Evolutionary conservation across 2,888 invertebrate genomes (phyloP), one percentile per base, ranked within the genome.

Genomic region (Rhagonycha lutea): DNA sequence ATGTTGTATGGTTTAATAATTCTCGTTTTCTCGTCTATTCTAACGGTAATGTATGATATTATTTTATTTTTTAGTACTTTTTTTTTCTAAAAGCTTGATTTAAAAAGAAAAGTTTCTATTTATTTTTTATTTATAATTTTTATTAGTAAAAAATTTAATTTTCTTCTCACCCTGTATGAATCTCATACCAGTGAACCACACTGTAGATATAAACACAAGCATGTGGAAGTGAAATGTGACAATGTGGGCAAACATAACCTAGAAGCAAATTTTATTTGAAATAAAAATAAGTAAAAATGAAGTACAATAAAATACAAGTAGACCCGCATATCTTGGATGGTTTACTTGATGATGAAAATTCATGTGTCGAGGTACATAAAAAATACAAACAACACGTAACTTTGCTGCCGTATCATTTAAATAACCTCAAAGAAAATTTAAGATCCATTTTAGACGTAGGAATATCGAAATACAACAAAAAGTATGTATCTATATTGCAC

Each of bases 331-430:
- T 92, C 80, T 85, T 93, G 72, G 86, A 87, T 74, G 89, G 89
- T 79, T 86, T 93, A 79, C 84, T 90, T 4, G 88, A 88, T 80
- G 90, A 91, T 77, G 89, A 90, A 80, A 90, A 91, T 79, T 90
- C 92, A 0, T 91, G 91, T 84, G 90, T 93, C 32, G 83, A 88
- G 79, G 68, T 85, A n/a, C n/a, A 47, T 18, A 89, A 90, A 79
- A 90, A 90, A 83, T 89, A 86, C 83, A 88, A 89, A 9, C 90
- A 91, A 84, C 92, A 92, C 81, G 81, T 92, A 70, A 90, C 90
- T 0, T 83, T 93, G 69, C 91, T 92, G 84, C 92, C 93, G 7
- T 91, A 90, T 89, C 91, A 92, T 83, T 87, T 92, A 65, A 90
- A 89, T 47, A 90, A 92, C 82, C 82, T 92, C 24, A 90, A 89